A percentile compares a stretch with the other conserved stretches of the same genome.
Conservation (phyloP, 1,140 invertebrate genomes). For the Hylaeus volcanicus region DNA sequence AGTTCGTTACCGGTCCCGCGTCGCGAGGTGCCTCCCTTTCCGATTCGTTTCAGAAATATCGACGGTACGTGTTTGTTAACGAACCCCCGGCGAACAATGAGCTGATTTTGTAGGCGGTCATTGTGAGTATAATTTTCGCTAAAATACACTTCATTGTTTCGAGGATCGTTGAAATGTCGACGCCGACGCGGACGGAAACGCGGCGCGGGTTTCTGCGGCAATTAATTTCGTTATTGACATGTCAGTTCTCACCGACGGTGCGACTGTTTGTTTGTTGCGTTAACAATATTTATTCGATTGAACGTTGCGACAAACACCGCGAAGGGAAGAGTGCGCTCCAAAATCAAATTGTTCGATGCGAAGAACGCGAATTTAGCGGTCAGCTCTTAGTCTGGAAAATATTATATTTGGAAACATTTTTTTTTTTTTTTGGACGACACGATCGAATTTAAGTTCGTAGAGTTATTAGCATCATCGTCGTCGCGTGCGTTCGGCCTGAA, state of each 20-base stretch:
- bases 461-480: too few relatives aligned
- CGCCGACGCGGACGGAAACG: not conserved
- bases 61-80: constrained; percentile 40
- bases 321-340: not conserved
- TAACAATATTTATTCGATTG: not conserved
- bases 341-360: not conserved
- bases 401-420: too few relatives aligned
- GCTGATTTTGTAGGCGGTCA: constrained; percentile 26
- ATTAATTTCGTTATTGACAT: constrained; percentile 29
- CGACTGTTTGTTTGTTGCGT: not conserved
- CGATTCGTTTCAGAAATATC: constrained; percentile 43
- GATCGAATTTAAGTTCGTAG: too few relatives aligned
- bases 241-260: not conserved
- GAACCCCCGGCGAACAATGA: constrained; percentile 18
- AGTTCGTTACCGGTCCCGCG: constrained; percentile 19
- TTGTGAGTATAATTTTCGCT: constrained; percentile 35
- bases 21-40: not conserved
- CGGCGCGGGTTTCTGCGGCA: not conserved
- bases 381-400: too few relatives aligned
- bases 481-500: not conserved
- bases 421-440: too few relatives aligned
- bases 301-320: not conserved
- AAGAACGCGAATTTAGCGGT: too few relatives aligned
- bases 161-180: constrained; percentile 39
- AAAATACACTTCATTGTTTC: constrained; percentile 37